These are phyloP conservation scores for Apocheima hispidaria DNA, from an alignment of 2,888 invertebrate species.

Conservation along the genomic window DNA sequence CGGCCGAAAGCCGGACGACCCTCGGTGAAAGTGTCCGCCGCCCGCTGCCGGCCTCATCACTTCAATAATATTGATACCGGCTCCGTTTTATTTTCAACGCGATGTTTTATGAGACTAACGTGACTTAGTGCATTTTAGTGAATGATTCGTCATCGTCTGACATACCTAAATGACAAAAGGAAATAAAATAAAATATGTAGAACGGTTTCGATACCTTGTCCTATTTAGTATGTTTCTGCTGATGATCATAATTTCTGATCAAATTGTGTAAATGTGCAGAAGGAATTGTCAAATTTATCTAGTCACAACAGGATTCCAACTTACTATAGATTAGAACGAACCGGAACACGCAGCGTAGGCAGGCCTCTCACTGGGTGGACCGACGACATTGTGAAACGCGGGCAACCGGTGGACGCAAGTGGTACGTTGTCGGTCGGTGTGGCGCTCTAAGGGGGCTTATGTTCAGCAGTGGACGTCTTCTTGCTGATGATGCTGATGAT, in stretches of 20 bases:
- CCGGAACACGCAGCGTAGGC: no score
- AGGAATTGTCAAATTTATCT: neutral
- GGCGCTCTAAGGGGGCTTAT: no score
- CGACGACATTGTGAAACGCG: no score
- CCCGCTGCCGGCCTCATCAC: slow-evolving; percentile 64
- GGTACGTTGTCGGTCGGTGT: no score
- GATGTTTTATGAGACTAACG: slow-evolving; percentile 22
- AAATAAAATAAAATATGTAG: neutral
- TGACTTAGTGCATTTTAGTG: slow-evolving; percentile 7
- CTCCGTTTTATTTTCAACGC: slow-evolving; percentile 41
- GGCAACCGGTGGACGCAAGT: no score
- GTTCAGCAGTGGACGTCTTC: no score
- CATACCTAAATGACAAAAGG: neutral
- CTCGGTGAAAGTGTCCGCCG: slow-evolving; percentile 80
- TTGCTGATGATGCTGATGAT: no score
- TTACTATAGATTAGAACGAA: no score
- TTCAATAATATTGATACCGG: slow-evolving; percentile 50
- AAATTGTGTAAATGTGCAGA: neutral
- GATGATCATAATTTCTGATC: neutral
- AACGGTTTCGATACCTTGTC: neutral
- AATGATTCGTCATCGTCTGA: neutral
- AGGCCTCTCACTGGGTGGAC: no score
- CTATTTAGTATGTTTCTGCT: neutral
- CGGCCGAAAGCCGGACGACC: slow-evolving; percentile 74
- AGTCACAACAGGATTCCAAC: slow-evolving; percentile 3